Percentiles rank a stretch among this genome's conserved stretches.
Evolutionary conservation across 2,113 vertebrate genomes (phyloP).

Genomic region (Thamnophis sirtalis): DNA sequence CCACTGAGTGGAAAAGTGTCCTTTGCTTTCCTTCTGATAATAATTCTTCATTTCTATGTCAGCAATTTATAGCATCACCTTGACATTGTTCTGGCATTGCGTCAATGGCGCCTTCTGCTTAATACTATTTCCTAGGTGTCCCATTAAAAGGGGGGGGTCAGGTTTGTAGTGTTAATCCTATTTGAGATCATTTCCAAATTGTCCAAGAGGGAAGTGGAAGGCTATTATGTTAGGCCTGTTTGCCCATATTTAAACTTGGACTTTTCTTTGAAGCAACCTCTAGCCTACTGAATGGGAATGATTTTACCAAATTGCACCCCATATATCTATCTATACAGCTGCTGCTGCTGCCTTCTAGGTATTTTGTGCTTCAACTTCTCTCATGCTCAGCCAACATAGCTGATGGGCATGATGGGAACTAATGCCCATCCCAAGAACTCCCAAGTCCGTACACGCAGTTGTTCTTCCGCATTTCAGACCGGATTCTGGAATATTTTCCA

Average conservation of each 20-base stretch:
- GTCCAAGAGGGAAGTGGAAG: not conserved
- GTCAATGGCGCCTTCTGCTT: not conserved
- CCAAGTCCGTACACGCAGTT: not conserved
- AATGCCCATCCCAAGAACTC: not conserved
- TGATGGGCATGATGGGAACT: not conserved
- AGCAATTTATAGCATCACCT: not conserved
- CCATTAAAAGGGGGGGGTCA: not conserved
- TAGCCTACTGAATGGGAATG: not conserved
- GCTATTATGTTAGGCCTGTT: not conserved
- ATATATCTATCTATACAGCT: not conserved
- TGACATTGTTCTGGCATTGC: not conserved
- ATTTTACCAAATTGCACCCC: not conserved
- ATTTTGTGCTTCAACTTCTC: not conserved
- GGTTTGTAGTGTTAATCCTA: not conserved
- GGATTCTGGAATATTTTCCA: not conserved
- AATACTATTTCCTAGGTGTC: not conserved
- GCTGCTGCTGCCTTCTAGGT: not conserved
- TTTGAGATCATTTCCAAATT: not conserved
- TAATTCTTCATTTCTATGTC: not conserved
- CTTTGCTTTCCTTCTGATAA: not conserved
- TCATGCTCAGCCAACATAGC: not conserved
- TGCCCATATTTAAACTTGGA: not conserved
- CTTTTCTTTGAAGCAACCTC: not conserved
- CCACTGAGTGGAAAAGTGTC: not conserved
- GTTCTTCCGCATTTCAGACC: not conserved